These are phyloP conservation scores for Osmerus eperlanus DNA, from an alignment of 2,113 vertebrate species.

Conservation along the genomic window DNA sequence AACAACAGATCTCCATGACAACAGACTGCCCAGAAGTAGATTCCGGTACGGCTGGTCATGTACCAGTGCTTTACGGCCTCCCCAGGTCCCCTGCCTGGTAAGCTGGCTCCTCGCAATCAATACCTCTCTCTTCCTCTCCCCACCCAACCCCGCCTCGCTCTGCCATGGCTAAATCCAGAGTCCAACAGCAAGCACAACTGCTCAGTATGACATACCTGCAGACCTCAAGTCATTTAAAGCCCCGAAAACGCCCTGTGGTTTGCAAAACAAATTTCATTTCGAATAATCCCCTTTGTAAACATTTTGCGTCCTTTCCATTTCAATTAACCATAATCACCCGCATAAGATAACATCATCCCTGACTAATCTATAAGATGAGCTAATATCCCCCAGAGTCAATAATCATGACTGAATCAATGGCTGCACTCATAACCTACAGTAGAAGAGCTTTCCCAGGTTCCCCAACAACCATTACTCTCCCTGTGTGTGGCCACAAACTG, in stretches of 20 bases:
- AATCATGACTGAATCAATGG: conserved; percentile 58
- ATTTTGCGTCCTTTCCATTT: conserved; percentile 35
- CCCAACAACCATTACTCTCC: conserved; percentile 43
- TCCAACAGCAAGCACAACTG: too few relatives aligned
- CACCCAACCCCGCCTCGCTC: background rate
- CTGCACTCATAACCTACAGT: conserved; percentile 41
- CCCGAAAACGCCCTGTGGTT: background rate
- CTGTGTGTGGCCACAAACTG: conserved; percentile 51
- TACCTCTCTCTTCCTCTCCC: conserved; percentile 13
- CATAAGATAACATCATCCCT: conserved; percentile 39
- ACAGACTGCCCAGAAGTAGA: conserved; percentile 49
- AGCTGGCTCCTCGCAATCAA: conserved; percentile 25
- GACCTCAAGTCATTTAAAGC: background rate
- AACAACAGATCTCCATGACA: conserved; percentile 64
- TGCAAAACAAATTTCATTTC: conserved; percentile 22
- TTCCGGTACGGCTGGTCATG: conserved; percentile 33
- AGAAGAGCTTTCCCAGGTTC: conserved; percentile 42
- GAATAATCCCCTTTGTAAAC: conserved; percentile 22
- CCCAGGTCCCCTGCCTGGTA: conserved; percentile 9
- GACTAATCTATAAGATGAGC: conserved; percentile 30
- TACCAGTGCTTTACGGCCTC: conserved; percentile 34
- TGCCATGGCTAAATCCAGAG: background rate
- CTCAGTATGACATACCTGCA: too few relatives aligned
- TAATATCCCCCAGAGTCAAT: conserved; percentile 43
- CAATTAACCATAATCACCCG: conserved; percentile 33